These are phyloP conservation scores for Cheilosia scutellata DNA, from an alignment of 2,888 invertebrate genomes.

Conservation along the genomic window DNA sequence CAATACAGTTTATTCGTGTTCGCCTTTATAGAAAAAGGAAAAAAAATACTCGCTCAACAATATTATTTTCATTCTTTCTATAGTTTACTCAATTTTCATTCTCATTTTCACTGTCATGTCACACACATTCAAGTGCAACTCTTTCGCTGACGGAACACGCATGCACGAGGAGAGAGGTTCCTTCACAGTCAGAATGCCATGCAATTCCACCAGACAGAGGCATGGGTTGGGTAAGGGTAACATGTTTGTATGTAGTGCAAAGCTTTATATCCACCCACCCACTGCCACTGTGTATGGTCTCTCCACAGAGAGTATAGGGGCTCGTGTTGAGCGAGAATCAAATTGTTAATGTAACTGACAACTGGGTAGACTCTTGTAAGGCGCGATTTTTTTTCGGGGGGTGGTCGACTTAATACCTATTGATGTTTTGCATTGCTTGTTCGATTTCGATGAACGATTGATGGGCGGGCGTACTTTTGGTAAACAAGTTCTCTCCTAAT, in stretches of 20 bases:
- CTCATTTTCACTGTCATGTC: conserved; percentile 43
- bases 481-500: not conserved
- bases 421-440: conserved; percentile 4
- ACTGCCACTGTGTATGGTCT: no score
- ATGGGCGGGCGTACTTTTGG: conserved; percentile 4
- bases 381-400: conserved; percentile 40
- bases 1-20: no score
- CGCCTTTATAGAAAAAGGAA: not conserved
- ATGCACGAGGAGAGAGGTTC: conserved; percentile 26
- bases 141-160: conserved; percentile 24
- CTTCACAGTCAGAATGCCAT: not conserved
- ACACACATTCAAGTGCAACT: conserved; percentile 36
- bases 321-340: conserved; percentile 36
- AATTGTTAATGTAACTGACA: conserved; percentile 51
- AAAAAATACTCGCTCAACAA: not conserved
- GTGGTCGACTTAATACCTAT: not conserved
- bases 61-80: not conserved
- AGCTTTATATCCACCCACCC: conserved; percentile 19
- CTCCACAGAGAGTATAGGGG: not conserved
- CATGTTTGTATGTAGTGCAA: conserved; percentile 3
- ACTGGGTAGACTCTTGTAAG: conserved; percentile 36
- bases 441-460: conserved; percentile 6
- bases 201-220: not conserved
- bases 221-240: not conserved
- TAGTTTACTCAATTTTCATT: conserved; percentile 13